These are phyloP conservation scores for Argyrosomus japonicus DNA, from an alignment of 2,113 vertebrate genomes.

Conservation along the genomic window DNA sequence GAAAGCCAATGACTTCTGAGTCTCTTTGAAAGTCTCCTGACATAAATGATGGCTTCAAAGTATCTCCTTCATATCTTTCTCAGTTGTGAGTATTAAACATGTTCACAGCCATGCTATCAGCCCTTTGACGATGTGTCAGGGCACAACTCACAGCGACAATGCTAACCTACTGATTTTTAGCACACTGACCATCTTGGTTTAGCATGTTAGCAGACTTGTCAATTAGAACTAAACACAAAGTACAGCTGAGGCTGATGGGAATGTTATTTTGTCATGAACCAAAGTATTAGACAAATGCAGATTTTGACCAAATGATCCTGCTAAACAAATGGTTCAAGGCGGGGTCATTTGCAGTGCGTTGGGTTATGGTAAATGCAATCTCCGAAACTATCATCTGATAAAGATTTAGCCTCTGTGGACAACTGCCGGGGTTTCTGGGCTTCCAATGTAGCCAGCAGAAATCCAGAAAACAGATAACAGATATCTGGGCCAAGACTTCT, in stretches of 20 bases:
- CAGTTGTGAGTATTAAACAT: not conserved
- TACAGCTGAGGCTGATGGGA: not conserved
- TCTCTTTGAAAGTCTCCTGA: slow-evolving; percentile 25
- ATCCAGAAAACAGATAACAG: no score
- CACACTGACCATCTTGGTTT: not conserved
- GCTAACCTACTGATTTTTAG: not conserved
- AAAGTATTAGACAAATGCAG: not conserved
- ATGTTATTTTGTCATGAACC: not conserved
- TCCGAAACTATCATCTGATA: no score
- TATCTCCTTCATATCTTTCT: not conserved
- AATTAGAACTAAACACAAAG: not conserved
- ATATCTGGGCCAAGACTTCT: no score
- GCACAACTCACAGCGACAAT: not conserved
- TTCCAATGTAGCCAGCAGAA: no score
- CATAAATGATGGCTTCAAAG: not conserved
- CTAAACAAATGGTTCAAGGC: not conserved
- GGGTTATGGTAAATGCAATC: no score
- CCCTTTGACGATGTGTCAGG: not conserved
- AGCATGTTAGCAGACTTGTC: not conserved
- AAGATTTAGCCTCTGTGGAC: no score
- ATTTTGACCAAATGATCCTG: not conserved
- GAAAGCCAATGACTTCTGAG: slow-evolving; percentile 21
- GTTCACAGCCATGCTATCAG: not conserved
- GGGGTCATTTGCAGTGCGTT: no score
- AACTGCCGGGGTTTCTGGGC: no score